These are phyloP conservation scores for Maniola hyperantus DNA, from an alignment of 2,888 invertebrate species.

Conservation along the genomic window DNA sequence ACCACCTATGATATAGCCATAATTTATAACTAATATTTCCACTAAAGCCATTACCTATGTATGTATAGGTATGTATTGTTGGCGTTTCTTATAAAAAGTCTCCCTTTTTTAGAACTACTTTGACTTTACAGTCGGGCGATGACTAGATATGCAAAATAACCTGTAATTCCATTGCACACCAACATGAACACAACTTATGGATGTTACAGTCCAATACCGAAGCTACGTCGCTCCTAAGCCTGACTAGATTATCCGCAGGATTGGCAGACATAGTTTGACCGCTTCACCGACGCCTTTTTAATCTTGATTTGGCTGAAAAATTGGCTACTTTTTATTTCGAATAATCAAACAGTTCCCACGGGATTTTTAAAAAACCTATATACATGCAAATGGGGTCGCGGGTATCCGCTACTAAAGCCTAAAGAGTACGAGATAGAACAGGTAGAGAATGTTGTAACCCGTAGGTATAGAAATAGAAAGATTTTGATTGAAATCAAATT, in stretches of 20 bases:
- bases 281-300: too few relatives aligned
- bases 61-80: conserved; percentile 67
- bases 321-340: too few relatives aligned
- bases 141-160: conserved; percentile 52
- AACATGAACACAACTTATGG: conserved; percentile 52
- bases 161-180: conserved; percentile 43
- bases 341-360: too few relatives aligned
- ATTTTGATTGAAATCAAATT: too few relatives aligned
- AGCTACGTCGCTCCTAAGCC: neutral
- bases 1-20: conserved; percentile 55
- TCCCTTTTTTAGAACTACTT: conserved; percentile 66
- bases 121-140: conserved; percentile 41
- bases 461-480: too few relatives aligned
- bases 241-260: neutral
- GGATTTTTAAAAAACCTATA: too few relatives aligned
- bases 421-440: too few relatives aligned
- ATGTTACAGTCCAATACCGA: conserved; percentile 24
- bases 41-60: conserved; percentile 54
- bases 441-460: too few relatives aligned
- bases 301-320: too few relatives aligned
- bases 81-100: conserved; percentile 72
- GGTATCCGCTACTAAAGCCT: too few relatives aligned
- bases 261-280: too few relatives aligned
- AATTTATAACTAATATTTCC: conserved; percentile 68
- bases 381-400: too few relatives aligned